Evolutionary conservation across 2,113 vertebrate species (phyloP), one percentile per base, ranked within the genome.

Genomic region (Aramus guarauna): DNA sequence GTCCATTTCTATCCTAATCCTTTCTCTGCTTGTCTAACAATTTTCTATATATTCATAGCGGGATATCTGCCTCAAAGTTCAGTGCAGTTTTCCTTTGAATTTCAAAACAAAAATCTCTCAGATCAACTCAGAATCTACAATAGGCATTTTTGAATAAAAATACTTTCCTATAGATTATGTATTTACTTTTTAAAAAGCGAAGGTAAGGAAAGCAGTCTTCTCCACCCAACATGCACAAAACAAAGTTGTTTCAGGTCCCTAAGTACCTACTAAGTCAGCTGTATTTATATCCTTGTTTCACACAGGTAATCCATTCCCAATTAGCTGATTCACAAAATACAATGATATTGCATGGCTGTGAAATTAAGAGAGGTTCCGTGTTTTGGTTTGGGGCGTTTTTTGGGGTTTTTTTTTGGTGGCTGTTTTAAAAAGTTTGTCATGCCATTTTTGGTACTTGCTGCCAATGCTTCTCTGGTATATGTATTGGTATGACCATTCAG

Each of bases 1-100:
- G 97, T 97, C 97, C 94, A 97, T 97, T 97, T 97, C 94, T 97
- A 85, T 77, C 91, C 94, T 97, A 98, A 98, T 97, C 97, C 97
- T 93, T 95, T 85, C 91, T 92, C 66, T 93, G 53, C 84, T 91
- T 88, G 85, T 60, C 91, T 92, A 95, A 97, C 85, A 78, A 72
- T 97, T 96, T 97, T 89, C 62, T 94, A 5, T 90, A 53, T 96
- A 78, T 64, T 89, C 88, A 68, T 81, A 82, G 47, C 26, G 79
- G 53, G 66, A 34, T 77, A 53, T 73, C 56, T 76, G 43, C 62
- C 76, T 82, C 87, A 86, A 63, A 93, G 76, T 59, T 63, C 53
- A 12, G 34, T 72, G 36, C n/a, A 83, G 64, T 36, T 86, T 80
- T 74, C 41, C 34, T 85, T 66, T 32, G 66, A 50, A 37, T 73